Evolutionary conservation across 2,888 invertebrate species (phyloP).

Genomic region (Drosophila greeni): DNA sequence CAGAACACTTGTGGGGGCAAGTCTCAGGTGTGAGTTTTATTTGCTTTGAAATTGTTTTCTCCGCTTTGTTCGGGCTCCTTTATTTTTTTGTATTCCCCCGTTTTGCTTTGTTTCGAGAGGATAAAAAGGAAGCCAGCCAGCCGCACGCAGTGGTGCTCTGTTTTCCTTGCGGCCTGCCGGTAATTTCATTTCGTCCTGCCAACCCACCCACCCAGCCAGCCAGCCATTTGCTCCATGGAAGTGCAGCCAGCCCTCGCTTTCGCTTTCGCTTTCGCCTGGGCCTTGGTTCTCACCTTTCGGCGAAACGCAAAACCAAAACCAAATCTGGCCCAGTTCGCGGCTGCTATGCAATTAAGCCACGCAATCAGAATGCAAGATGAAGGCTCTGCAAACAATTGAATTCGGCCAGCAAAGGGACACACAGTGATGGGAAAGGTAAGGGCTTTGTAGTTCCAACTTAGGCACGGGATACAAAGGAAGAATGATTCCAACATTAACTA

Average conservation of each 20-base stretch:
- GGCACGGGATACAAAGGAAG: no score
- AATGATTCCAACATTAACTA: no score
- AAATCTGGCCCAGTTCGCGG: constrained; percentile 48
- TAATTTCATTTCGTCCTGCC: constrained; percentile 50
- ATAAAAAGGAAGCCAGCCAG: constrained; percentile 25
- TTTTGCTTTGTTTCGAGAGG: constrained; percentile 27
- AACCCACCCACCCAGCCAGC: background rate
- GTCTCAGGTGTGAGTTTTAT: constrained; percentile 68
- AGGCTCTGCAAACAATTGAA: constrained; percentile 64
- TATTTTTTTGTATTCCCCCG: constrained; percentile 2
- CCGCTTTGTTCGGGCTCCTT: constrained; percentile 31
- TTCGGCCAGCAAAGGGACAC: constrained; percentile 20
- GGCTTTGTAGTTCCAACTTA: background rate
- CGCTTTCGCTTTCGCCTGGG: constrained; percentile 44
- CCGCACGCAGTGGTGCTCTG: constrained; percentile 19
- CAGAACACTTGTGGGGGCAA: constrained; percentile 35
- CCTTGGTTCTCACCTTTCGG: constrained; percentile 45
- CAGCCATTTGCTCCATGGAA: constrained; percentile 37
- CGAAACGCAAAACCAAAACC: constrained; percentile 32
- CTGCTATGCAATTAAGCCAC: constrained; percentile 65
- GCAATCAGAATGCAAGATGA: constrained; percentile 71
- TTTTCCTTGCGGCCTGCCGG: constrained; percentile 27
- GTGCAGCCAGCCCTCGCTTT: constrained; percentile 48
- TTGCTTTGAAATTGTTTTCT: constrained; percentile 62
- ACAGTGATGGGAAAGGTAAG: constrained; percentile 7